Base-by-base conservation (phyloP, 1,140 invertebrate genomes). In the Ceratina japonica region DNA sequence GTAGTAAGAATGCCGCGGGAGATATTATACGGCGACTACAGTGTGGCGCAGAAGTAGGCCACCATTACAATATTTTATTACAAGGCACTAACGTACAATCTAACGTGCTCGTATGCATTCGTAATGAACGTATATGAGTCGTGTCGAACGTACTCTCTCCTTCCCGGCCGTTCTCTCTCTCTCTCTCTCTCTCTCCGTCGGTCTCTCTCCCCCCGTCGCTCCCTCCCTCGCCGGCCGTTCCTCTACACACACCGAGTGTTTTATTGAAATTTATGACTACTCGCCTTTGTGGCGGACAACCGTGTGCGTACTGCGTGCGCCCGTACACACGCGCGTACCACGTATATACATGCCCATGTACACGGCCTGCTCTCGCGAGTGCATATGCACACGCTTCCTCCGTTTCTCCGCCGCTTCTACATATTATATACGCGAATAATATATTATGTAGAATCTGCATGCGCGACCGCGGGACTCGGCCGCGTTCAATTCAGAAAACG, bases 1-100 rank as follows among this genome's bases (percentile, higher is more conserved):
- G 82, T 86, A 84, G 87, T 90, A 92, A 91, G 91, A 91, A 92
- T 92, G 90, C 90, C 90, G 88, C 89, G 88, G 85, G 89, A 90
- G 89, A 92, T 91, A 90, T 90, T 90, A 89, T 90, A 90, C 88
- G 87, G 84, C 86, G 87, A 88, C 86, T 86, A 84, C 83, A 83
- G 80, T 78, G 84, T 81, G 76, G 85, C 70, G 83, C 86, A 90
- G 84, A 92, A 92, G 90, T 92, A 92, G 91, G 91, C 91, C 91
- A 92, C 87, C 90, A 92, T 92, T 92, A 92, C 91, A 92, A 92
- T 92, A 92, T 92, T 92, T 92, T 92, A 92, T 92, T 92, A 91
- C 90, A 90, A 90, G 90, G 91, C 90, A 92, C 91, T 91, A 92
- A 92, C 91, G 90, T 92, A 91, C 91, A 92, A 92, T 92, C 91